Evolutionary conservation across 2,113 vertebrate genomes (phyloP).

Genomic region (Struthidea cinerea): DNA sequence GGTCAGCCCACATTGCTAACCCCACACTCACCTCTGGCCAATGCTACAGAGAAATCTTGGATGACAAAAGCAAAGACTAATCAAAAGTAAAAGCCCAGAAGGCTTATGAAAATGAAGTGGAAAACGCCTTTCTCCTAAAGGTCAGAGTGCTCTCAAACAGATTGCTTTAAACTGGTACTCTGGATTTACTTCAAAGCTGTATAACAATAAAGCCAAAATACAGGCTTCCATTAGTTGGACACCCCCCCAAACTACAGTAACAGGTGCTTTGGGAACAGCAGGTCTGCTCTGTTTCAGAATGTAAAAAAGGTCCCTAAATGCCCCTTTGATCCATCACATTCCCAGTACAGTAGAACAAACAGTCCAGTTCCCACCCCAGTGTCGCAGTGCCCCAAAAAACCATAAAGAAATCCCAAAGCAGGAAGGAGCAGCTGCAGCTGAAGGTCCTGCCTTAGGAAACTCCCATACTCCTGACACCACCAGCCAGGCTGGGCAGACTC

Average conservation of each 20-base stretch:
- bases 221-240: background rate
- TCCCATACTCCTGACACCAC: rapidly evolving
- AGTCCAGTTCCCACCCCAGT: background rate
- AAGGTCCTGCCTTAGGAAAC: background rate
- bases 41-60: rapidly evolving
- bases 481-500: background rate
- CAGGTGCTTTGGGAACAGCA: background rate
- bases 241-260: background rate
- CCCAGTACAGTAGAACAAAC: background rate
- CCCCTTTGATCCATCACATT: rapidly evolving
- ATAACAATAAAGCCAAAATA: background rate
- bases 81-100: background rate
- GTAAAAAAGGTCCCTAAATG: background rate
- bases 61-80: background rate
- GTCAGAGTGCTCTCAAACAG: background rate
- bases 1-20: background rate
- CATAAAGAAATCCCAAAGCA: rapidly evolving
- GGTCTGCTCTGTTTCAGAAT: background rate
- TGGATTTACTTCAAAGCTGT: background rate
- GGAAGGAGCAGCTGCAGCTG: background rate
- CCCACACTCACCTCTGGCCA: too few relatives aligned
- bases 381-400: background rate
- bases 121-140: background rate
- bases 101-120: background rate
- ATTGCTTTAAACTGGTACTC: background rate